A percentile compares a stretch with the other conserved stretches of the same genome.
These are phyloP conservation scores for Champsocephalus gunnari DNA, from an alignment of 2,797 vertebrate species.

Conservation along the genomic window DNA sequence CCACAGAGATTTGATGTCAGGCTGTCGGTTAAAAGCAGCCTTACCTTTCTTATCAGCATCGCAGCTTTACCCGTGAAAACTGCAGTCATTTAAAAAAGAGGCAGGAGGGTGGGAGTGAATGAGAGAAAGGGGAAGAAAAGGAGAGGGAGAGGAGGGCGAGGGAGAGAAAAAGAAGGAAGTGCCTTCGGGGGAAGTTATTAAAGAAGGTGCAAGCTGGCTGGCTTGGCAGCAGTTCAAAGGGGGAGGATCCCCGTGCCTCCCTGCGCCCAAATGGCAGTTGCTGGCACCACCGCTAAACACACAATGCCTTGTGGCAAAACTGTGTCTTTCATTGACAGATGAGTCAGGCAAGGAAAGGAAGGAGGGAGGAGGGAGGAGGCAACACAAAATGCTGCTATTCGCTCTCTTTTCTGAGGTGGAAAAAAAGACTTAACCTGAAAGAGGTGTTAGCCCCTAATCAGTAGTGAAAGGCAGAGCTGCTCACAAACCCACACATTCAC, in stretches of 20 bases:
- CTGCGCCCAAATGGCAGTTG: constrained; percentile 85
- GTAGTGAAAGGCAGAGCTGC: constrained; percentile 59
- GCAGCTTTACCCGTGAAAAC: constrained; percentile 84
- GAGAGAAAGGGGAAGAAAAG: constrained; percentile 59
- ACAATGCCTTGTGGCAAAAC: constrained; percentile 88
- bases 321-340: constrained; percentile 84
- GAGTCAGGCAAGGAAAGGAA: constrained; percentile 71
- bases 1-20: constrained; percentile 73
- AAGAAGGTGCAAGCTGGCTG: constrained; percentile 84
- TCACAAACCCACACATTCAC: constrained; percentile 37
- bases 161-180: constrained; percentile 78
- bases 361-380: constrained; percentile 68
- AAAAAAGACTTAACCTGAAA: constrained; percentile 73
- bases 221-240: constrained; percentile 87
- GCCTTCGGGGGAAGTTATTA: constrained; percentile 86
- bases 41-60: constrained; percentile 84
- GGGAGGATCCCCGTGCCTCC: constrained; percentile 82
- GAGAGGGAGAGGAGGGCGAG: constrained; percentile 49
- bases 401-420: constrained; percentile 57
- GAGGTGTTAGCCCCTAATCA: constrained; percentile 75
- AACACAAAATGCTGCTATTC: constrained; percentile 76
- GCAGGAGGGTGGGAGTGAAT: constrained; percentile 74
- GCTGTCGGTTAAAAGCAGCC: constrained; percentile 83
- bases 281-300: constrained; percentile 85
- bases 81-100: constrained; percentile 78